Percentiles rank a stretch among this genome's conserved stretches.
phyloP scores from a whole-genome alignment of 2,797 vertebrate species.

The Bovichtus diacanthus region DNA sequence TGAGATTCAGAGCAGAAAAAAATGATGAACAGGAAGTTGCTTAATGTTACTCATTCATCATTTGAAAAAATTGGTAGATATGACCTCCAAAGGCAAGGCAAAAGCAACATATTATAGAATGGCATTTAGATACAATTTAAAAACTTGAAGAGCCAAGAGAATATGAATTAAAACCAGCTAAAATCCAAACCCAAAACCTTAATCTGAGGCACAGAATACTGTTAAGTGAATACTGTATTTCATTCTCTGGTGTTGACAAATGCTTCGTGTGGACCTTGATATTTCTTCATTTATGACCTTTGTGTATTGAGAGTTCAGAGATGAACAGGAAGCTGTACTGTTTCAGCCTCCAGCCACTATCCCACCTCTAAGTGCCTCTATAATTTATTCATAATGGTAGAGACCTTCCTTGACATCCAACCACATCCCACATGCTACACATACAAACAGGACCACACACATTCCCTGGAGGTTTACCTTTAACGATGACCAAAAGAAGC shows the following conservation, averaged over 20 bases:
- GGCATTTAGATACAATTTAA: too few species aligned
- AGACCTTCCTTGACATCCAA: constrained; percentile 20
- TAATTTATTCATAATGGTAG: constrained; percentile 53
- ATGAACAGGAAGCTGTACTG: not conserved
- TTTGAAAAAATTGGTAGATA: not conserved
- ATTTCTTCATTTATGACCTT: not conserved
- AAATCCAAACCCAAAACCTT: too few species aligned
- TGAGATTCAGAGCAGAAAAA: not conserved
- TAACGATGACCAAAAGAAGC: not conserved
- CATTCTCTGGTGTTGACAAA: not conserved
- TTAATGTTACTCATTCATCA: not conserved
- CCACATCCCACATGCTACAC: constrained; percentile 10
- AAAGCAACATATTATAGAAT: too few species aligned
- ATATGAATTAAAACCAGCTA: too few species aligned
- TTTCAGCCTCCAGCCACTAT: constrained; percentile 18
- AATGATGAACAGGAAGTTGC: not conserved
- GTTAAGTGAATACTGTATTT: not conserved
- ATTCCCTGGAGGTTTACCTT: not conserved
- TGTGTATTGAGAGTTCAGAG: constrained; percentile 18
- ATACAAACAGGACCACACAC: not conserved
- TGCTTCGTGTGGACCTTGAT: not conserved
- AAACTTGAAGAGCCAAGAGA: too few species aligned
- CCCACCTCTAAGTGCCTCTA: constrained; percentile 35
- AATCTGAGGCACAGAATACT: too few species aligned
- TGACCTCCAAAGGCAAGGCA: not conserved